Base-by-base conservation (phyloP, 2,797 vertebrate species). In the Melanotaenia parkinsoni region DNA sequence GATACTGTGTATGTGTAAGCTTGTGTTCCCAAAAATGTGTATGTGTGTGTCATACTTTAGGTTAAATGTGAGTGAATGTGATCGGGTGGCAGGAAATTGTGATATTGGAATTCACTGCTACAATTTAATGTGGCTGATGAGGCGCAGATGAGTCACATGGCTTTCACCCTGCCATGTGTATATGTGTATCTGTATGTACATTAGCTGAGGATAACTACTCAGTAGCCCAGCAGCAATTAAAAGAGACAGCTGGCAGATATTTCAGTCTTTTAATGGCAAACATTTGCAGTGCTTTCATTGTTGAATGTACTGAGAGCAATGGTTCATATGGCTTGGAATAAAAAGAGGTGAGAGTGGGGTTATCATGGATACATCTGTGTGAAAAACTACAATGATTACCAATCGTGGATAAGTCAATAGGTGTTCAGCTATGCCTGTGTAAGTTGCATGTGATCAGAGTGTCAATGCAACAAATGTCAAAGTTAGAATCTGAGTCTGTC, bases 121-220 rank as follows among this genome's bases (percentile, higher is more conserved):
- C 56, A 75, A 72, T 40, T 65, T 43, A 62, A 45, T 58, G 33
- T 40, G 37, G 75, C 58, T 73, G 58, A 65, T 80, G 70, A 82
- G 72, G 66, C 40, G 35, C 58, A 63, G 32, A 72, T 79, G 70
- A 87, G 59, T 85, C 87, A 89, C 43, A 20, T 76, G 54, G n/a
- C 26, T 63, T 58, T 65, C 20, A 16, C 51, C 47, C 32, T 1
- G 4, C 37, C 22, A 11, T 58, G 43, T 73, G 26, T 40, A 26
- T 75, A 6, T 65, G 40, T 51, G 24, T 37, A 8, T 58, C 5
- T 81, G 38, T 70, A 18, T 76, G 67, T 69, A 61, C 63, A 76
- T 82, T 77, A 80, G 76, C 40, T 56, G 37, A 33, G 20, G 30
- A 37, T 59, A 64, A 68, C 47, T 63, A 67, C 61, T 73, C 37